Evolutionary conservation across 2,888 invertebrate genomes (phyloP), one percentile per base, ranked within the genome.

Genomic region (Euclidia mi): DNA sequence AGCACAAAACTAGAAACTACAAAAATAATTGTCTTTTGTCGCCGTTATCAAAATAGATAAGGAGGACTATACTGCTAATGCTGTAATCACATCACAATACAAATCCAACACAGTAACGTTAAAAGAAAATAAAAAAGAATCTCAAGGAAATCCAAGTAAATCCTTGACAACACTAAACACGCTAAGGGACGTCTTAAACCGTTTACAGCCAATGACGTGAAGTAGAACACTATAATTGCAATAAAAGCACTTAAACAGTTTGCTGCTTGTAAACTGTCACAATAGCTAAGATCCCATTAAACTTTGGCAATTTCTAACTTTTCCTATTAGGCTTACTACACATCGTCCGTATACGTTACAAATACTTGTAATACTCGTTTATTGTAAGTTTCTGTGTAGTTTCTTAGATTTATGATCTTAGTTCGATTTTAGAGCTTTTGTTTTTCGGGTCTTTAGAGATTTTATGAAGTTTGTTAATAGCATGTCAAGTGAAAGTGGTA

Each of bases 221-320:
- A 72, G 77, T 42, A 44, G 41, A 79, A 79, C 80, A 79, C 75
- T 79, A 73, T 84, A 82, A 87, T 88, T 82, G 84, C 84, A 81
- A 80, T 74, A 78, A 80, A 84, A 81, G 81, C 81, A 86, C 81
- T 89, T 85, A 79, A 59, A 81, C 82, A 85, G 84, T 75, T 84
- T 86, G 73, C 84, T 84, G 76, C 85, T 83, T 84, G 84, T 87
- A 84, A 90, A 88, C 85, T 88, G 91, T 88, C 91, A 90, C 91
- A 89, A 90, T 88, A 86, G 82, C 88, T 89, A 88, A 88, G 90
- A 90, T 86, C 87, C 87, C 81, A 90, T 91, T 91, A 88, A 91
- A 91, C 89, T 91, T 90, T 85, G 77, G 87, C 89, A 91, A 89
- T 91, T 89, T 82, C 83, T 74, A 91, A 91, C 88, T 91, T 90